Evolutionary conservation across 2,113 vertebrate species (phyloP).

Genomic region (Nematolebias whitei): DNA sequence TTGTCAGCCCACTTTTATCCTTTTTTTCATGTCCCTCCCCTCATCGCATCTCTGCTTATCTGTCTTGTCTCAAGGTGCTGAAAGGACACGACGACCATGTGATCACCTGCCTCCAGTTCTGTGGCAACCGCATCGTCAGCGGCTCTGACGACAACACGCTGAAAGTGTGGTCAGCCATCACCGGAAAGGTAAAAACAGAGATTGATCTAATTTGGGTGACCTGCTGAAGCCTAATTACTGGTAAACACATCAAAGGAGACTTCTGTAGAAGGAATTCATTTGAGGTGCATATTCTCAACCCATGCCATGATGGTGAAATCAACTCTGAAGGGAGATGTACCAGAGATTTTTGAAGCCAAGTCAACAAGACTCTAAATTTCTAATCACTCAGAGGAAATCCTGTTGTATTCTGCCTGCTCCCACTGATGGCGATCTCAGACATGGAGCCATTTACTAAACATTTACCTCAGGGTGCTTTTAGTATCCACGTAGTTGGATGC

Average conservation of each 20-base stretch:
- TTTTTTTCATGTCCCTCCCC: neutral
- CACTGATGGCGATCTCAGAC: neutral
- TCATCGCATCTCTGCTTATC: constrained; percentile 12
- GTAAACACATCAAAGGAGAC: neutral
- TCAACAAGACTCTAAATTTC: neutral
- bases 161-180: constrained; percentile 98
- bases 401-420: neutral
- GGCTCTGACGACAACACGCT: constrained; percentile 98
- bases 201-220: neutral
- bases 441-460: neutral
- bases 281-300: neutral
- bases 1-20: constrained; percentile 9
- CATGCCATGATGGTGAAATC: neutral
- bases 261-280: neutral
- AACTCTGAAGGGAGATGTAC: neutral
- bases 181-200: constrained; percentile 88
- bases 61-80: constrained; percentile 86
- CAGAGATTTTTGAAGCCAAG: neutral
- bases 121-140: constrained; percentile 96
- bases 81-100: constrained; percentile 99
- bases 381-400: neutral
- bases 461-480: neutral
- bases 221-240: neutral
- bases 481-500: neutral
- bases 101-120: constrained; percentile 98